A percentile compares a stretch with the other conserved stretches of the same genome.
Evolutionary conservation across 92 coral and sea anemone species (phyloP).

Genomic region (Porites evermanni): DNA sequence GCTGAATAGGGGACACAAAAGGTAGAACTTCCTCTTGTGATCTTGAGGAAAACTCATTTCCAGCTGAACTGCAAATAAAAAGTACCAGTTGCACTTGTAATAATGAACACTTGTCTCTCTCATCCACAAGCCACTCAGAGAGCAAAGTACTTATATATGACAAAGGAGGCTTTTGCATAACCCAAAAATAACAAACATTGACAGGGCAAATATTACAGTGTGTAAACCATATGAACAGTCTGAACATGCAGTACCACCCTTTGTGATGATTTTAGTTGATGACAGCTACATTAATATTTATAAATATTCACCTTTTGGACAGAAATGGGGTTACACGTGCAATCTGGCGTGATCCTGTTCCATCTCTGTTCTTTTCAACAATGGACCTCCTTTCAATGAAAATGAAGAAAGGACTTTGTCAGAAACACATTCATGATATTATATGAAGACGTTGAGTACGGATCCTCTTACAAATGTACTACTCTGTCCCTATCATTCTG

Average conservation of each 20-base stretch:
- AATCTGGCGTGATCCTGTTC: slow-evolving; percentile 30
- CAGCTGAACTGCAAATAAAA: background rate
- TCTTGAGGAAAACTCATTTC: background rate
- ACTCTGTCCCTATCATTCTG: too few species aligned
- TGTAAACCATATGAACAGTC: too few species aligned
- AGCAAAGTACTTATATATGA: background rate
- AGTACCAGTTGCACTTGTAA: background rate
- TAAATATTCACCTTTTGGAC: slow-evolving; percentile 16
- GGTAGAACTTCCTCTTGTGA: background rate
- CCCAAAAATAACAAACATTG: too few species aligned
- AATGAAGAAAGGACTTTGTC: background rate
- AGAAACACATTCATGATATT: background rate
- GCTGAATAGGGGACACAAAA: background rate
- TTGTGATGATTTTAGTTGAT: too few species aligned
- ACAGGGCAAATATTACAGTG: too few species aligned
- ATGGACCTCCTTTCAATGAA: background rate
- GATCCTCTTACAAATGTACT: too few species aligned
- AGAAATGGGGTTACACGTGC: slow-evolving; percentile 44
- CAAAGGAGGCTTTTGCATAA: background rate
- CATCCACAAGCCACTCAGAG: background rate
- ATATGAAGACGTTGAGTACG: too few species aligned
- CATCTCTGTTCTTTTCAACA: slow-evolving; percentile 6
- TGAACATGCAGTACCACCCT: too few species aligned
- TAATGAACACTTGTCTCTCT: background rate
- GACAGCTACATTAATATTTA: too few species aligned